Conservation (phyloP, 2,797 vertebrate species). For the Lepilemur septentrionalis region DNA sequence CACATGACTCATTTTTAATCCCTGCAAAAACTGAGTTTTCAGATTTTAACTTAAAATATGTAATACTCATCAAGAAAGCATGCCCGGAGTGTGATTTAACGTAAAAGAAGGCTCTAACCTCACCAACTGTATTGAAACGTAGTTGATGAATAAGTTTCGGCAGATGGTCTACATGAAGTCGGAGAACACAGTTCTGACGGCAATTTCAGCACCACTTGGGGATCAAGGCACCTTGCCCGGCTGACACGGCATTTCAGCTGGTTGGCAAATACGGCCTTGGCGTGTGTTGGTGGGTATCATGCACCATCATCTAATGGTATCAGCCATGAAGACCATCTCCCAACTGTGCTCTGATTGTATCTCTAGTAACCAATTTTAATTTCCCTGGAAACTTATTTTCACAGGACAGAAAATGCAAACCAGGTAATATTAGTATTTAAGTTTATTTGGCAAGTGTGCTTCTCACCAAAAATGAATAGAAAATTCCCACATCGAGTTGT, state of each 20-base stretch:
- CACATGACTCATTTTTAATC: conserved; percentile 42
- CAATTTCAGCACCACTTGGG: background rate
- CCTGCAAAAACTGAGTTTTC: conserved; percentile 26
- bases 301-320: background rate
- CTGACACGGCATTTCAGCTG: background rate
- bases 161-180: background rate
- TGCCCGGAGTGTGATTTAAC: background rate
- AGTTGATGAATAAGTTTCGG: background rate
- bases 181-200: background rate
- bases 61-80: conserved; percentile 7
- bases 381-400: background rate
- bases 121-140: background rate
- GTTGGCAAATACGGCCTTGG: background rate
- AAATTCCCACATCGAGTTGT: background rate
- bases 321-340: background rate
- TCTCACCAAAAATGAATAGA: conserved; percentile 41
- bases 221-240: background rate
- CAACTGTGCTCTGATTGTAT: background rate
- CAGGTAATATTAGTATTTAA: background rate
- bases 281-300: background rate
- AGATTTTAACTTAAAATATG: conserved; percentile 42
- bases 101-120: background rate
- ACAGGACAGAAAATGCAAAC: background rate
- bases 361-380: conserved; percentile 46
- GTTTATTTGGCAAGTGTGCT: background rate